Base-by-base conservation (phyloP, 2,113 vertebrate genomes). In the Ctenodactylus gundi region DNA sequence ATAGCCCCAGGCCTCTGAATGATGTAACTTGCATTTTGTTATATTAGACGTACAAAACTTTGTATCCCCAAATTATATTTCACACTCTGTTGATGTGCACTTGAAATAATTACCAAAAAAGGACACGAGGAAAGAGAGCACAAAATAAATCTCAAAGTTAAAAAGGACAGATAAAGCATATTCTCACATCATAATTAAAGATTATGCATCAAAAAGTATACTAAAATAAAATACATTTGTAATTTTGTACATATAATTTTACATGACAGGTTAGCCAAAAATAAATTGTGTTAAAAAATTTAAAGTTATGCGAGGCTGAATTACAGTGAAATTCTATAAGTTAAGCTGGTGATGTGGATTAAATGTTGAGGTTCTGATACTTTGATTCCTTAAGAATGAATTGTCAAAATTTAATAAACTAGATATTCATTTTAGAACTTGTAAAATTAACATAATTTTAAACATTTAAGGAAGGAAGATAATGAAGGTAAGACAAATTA, bases 321-420 rank as follows among this genome's bases (percentile, higher is more conserved):
- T 76, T 57, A 80, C 25, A n/a, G 34, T 41, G 20, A 85, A 86
- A 60, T 93, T 10, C 53, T 80, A 34, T 4, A 72, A 62, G 62
- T 31, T 80, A 60, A 62, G 51, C 41, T 39, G 60, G 27, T 86
- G 14, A 4, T n/a, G 39, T 87, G 18, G 1, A 27, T 72, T 70
- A 87, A 80, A 70, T 57, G 10, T 57, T 34, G 68, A 46, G 29
- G 17, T 46, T 65, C 21, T 67, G 31, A 11, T 73, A 20, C 29
- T 3, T 89, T 93, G 8, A 23, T 44, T 90, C 7, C 36, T 58
- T 68, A 46, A 90, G 76, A 90, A 2, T 70, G 12, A 85, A 53
- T 62, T 64, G 31, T 76, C 60, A 94, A 90, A 78, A 55, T 46
- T 78, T 44, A 70, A 62, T 90, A 25, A 83, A 6, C 41, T 84